phyloP scores from a whole-genome alignment of 2,888 invertebrate genomes.

The Dexiosoma caninum region DNA sequence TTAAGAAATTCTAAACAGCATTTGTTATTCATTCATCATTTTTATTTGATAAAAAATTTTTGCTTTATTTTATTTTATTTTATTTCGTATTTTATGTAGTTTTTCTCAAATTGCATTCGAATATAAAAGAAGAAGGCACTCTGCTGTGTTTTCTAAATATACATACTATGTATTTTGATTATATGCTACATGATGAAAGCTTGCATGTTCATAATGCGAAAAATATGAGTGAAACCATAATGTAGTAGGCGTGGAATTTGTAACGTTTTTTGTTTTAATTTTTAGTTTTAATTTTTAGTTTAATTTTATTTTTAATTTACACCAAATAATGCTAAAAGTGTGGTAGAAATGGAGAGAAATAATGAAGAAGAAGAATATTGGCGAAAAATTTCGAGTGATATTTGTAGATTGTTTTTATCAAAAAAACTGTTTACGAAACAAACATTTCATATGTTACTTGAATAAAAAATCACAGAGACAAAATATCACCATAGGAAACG shows the following conservation, averaged over 20 bases:
- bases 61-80: not conserved
- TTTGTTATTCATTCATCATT: conserved; percentile 65
- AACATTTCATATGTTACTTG: too few relatives aligned
- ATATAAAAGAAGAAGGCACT: not conserved
- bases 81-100: not conserved
- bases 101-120: conserved; percentile 52
- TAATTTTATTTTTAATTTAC: conserved; percentile 6
- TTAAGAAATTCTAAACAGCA: conserved; percentile 50
- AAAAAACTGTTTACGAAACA: too few relatives aligned
- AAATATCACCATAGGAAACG: too few relatives aligned
- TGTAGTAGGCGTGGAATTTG: conserved; percentile 55
- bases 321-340: conserved; percentile 3
- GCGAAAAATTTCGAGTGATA: too few relatives aligned
- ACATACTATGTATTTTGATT: conserved; percentile 35
- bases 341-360: too few relatives aligned
- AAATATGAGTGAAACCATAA: conserved; percentile 46
- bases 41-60: conserved; percentile 43
- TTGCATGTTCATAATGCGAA: conserved; percentile 44
- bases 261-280: not conserved
- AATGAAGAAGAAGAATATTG: too few relatives aligned
- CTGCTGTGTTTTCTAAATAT: conserved; percentile 20
- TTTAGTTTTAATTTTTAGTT: too few relatives aligned
- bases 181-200: conserved; percentile 21
- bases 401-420: too few relatives aligned
- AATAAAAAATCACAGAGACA: too few relatives aligned